A percentile compares a stretch with the other conserved stretches of the same genome.
These are phyloP conservation scores for Drosophila gaucha DNA, from an alignment of 2,888 invertebrate genomes.

Conservation along the genomic window DNA sequence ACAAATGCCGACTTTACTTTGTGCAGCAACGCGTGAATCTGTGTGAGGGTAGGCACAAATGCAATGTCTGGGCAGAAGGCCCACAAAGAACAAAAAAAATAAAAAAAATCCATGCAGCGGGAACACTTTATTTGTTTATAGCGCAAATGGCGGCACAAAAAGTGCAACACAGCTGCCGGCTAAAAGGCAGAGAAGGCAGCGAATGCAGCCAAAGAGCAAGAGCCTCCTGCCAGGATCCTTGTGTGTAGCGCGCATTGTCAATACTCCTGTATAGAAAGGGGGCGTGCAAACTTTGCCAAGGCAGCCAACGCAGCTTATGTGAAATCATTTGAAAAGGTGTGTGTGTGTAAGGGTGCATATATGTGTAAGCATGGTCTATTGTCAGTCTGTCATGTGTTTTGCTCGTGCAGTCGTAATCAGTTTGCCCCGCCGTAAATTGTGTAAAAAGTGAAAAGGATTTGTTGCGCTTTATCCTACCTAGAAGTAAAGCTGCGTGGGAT, in stretches of 20 bases:
- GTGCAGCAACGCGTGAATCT: constrained; percentile 79
- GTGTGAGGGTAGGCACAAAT: constrained; percentile 43
- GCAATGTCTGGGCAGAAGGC: constrained; percentile 62
- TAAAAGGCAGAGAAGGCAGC: constrained; percentile 38
- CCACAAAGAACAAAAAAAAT: constrained; percentile 15
- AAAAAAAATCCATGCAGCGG: constrained; percentile 28
- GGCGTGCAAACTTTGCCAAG: constrained; percentile 28
- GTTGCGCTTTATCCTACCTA: constrained; percentile 26
- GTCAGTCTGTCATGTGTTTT: constrained; percentile 37
- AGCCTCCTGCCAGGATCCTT: constrained; percentile 27
- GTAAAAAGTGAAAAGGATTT: constrained; percentile 68
- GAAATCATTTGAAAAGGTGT: constrained; percentile 8
- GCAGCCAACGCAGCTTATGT: constrained; percentile 19
- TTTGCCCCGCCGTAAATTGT: constrained; percentile 50
- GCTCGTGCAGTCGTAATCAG: constrained; percentile 46
- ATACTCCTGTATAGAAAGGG: constrained; percentile 42
- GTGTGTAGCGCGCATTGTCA: constrained; percentile 61
- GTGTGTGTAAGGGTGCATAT: constrained; percentile 8
- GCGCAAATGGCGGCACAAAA: constrained; percentile 65
- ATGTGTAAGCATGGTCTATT: constrained; percentile 41
- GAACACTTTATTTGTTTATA: constrained; percentile 74
- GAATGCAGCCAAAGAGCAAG: constrained; percentile 40
- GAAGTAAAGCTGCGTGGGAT: constrained; percentile 12
- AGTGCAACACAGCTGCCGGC: constrained; percentile 63
- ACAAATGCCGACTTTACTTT: constrained; percentile 79